phyloP scores from a whole-genome alignment of 2,888 invertebrate genomes.

The Allacma fusca region DNA sequence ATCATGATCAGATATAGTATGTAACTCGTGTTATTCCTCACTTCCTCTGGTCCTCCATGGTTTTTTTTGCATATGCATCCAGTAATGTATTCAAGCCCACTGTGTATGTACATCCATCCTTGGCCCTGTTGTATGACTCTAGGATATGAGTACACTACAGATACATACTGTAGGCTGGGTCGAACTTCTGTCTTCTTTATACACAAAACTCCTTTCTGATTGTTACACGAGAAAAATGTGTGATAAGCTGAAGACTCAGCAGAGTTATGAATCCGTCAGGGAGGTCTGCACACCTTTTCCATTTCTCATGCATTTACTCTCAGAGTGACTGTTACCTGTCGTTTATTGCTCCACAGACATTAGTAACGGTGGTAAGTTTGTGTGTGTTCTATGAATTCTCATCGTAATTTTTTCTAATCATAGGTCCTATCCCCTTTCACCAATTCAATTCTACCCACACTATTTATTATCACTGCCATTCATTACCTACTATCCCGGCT shows the following conservation, averaged over 20 bases:
- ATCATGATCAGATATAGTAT: constrained; percentile 31
- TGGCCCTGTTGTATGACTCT: no score
- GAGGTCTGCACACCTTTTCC: constrained; percentile 28
- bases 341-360: no score
- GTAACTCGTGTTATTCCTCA: not conserved
- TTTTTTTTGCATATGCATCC: not conserved
- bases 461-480: constrained; percentile 47
- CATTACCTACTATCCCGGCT: constrained; percentile 39
- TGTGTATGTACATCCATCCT: no score
- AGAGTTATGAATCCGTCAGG: constrained; percentile 25
- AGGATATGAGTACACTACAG: no score
- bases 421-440: constrained; percentile 45
- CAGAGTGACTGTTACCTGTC: no score
- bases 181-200: no score
- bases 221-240: constrained; percentile 4
- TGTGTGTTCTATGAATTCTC: constrained; percentile 28
- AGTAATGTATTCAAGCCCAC: no score
- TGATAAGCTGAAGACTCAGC: not conserved
- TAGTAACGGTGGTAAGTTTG: constrained; percentile 2
- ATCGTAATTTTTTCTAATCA: constrained; percentile 44
- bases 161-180: no score
- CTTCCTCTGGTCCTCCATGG: not conserved
- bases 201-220: no score
- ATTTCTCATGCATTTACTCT: constrained; percentile 9
- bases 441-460: constrained; percentile 46